These are phyloP conservation scores for Sycobia sp. DNA, from an alignment of 1,140 invertebrate genomes.

Conservation along the genomic window DNA sequence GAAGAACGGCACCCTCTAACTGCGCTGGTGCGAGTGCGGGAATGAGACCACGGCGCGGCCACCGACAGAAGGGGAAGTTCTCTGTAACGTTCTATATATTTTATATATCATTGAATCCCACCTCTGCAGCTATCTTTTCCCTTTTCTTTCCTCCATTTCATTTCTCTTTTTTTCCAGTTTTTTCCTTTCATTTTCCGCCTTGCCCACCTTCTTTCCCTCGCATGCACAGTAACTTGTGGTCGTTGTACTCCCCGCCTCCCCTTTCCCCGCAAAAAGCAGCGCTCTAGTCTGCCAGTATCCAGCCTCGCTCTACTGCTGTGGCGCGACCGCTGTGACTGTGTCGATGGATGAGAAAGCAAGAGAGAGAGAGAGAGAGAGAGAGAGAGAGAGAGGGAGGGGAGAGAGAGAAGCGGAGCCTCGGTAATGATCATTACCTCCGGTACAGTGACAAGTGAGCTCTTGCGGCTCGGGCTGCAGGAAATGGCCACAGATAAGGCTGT, in stretches of 20 bases:
- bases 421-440: conserved; percentile 62
- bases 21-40: background rate
- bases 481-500: conserved; percentile 59
- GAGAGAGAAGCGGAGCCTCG: conserved; percentile 20
- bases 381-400: conserved; percentile 4
- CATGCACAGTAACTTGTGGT: conserved; percentile 23
- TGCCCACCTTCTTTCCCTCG: conserved; percentile 12
- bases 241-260: conserved; percentile 36
- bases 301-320: conserved; percentile 26
- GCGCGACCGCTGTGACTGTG: no score
- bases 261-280: no score
- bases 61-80: conserved; percentile 23
- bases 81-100: conserved; percentile 16
- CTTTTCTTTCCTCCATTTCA: conserved; percentile 17
- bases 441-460: conserved; percentile 57
- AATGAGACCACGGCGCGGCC: conserved; percentile 25
- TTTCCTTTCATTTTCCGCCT: conserved; percentile 19
- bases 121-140: conserved; percentile 26
- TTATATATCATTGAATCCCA: conserved; percentile 36
- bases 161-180: no score
- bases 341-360: no score
- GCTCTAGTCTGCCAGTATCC: conserved; percentile 16
- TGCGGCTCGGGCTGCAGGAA: conserved; percentile 51
- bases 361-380: no score
- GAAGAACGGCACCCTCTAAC: conserved; percentile 1